Evolutionary conservation across 2,888 invertebrate genomes (phyloP), one percentile per base, ranked within the genome.

Genomic region (Aradus depressus): DNA sequence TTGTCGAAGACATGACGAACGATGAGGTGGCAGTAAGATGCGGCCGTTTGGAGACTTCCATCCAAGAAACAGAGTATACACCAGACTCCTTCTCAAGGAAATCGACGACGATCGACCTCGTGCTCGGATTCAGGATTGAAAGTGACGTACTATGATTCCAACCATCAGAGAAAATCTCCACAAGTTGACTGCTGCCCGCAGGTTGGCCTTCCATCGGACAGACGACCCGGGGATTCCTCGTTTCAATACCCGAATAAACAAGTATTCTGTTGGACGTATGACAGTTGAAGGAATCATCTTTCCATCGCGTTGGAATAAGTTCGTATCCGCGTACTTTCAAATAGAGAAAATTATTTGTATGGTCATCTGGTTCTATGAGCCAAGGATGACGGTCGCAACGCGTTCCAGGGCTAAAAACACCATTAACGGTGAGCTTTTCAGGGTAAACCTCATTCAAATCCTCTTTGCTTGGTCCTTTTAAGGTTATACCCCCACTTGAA

Each of bases 21-120:
- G 70, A 68, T 52, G 62, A 76, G 64, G 70, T 68, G 41, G 62
- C 70, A 35, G 63, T 60, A 16, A 62, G 60, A 4, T 59, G 60
- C 12, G 65, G 64, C 37, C 64, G 57, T 52, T 64, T 84, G 56
- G 81, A 81, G 25, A 84, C 76, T 61, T 84, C 83, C 69, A 84
- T 81, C 84, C 84, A 85, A 60, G 80, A 80, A 42, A 85, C 79
- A 32, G 76, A 75, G 66, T 84, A 84, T 64, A 76, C 79, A 1
- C 83, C 83, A 14, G 77, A 75, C 63, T 84, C 83, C 43, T 77
- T 74, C 64, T 82, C 82, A 26, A 83, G 66, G 65, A 84, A 84
- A 66, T 84, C 84, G 43, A 85, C 76, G 39, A 84, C 78, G 60
- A 81, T 82, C 64, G 82, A 83, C 55, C 80, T 70, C 6, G 81